Conservation (phyloP, 64 coral and sea anemone genomes). For the Pachyseris speciosa region DNA sequence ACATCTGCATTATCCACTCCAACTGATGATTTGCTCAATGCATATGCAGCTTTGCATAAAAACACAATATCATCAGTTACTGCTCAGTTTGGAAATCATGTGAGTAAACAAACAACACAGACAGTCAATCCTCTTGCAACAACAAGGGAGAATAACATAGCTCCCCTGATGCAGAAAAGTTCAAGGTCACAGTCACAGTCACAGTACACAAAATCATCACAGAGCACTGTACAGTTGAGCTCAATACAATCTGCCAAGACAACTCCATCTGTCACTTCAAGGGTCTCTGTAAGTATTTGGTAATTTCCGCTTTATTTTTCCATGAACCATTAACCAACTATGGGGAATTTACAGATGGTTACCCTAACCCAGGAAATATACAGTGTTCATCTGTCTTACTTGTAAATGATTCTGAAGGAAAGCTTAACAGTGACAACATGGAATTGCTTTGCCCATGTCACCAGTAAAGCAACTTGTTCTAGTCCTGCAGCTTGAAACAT, state of each 20-base stretch:
- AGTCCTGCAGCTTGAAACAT: too few species aligned
- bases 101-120: neutral
- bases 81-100: neutral
- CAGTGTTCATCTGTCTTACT: too few species aligned
- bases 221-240: neutral
- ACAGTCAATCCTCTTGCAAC: neutral
- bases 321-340: too few species aligned
- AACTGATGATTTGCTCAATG: neutral
- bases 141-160: neutral
- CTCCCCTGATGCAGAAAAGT: neutral
- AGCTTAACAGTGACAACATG: too few species aligned
- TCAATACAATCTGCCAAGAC: neutral
- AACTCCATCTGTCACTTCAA: neutral
- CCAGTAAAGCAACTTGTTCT: too few species aligned
- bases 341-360: too few species aligned
- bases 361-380: too few species aligned
- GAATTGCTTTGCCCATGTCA: too few species aligned
- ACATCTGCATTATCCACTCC: neutral
- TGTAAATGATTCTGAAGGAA: too few species aligned
- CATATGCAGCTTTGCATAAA: neutral
- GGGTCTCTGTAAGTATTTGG: neutral
- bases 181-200: neutral
- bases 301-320: neutral
- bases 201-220: neutral
- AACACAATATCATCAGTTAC: neutral